A percentile compares a stretch with the other conserved stretches of the same genome.
phyloP scores from a whole-genome alignment of 92 coral and sea anemone genomes.

The Virgularia gustaviana region DNA sequence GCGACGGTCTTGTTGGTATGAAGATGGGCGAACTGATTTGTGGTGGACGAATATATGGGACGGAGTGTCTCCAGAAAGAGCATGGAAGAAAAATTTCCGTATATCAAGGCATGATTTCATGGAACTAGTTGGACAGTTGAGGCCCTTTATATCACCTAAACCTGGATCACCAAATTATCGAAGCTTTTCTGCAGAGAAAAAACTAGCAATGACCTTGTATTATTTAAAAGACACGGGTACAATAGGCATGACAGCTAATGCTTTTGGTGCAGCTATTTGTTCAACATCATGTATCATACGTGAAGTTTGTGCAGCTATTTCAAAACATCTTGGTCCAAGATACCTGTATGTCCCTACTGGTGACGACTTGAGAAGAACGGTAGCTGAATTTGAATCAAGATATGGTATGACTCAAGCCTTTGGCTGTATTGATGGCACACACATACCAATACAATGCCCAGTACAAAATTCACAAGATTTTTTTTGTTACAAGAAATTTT shows the following conservation, averaged over 20 bases:
- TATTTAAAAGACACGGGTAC: constrained; percentile 59
- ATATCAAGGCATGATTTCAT: constrained; percentile 40
- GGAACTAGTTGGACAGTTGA: constrained; percentile 29
- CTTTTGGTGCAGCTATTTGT: constrained; percentile 51
- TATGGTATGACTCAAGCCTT: constrained; percentile 57
- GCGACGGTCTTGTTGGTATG: constrained; percentile 27
- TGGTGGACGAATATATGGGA: constrained; percentile 43
- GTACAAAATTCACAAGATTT: constrained; percentile 52
- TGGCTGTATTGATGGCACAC: constrained; percentile 59
- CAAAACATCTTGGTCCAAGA: constrained; percentile 43
- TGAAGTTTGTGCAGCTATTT: constrained; percentile 52
- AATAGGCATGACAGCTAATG: constrained; percentile 59
- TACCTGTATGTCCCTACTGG: constrained; percentile 44
- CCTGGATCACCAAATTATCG: constrained; percentile 53
- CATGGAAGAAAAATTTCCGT: constrained; percentile 49
- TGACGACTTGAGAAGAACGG: constrained; percentile 43
- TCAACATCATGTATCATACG: constrained; percentile 50
- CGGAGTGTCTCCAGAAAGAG: constrained; percentile 24
- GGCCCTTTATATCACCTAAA: constrained; percentile 49
- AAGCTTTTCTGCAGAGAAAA: constrained; percentile 48
- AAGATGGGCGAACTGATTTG: no score
- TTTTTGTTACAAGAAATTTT: constrained; percentile 49
- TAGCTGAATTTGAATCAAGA: constrained; percentile 53
- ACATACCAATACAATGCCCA: constrained; percentile 44
- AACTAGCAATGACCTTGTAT: constrained; percentile 48